phyloP scores from a whole-genome alignment of 2,888 invertebrate genomes.

The Galerucella nymphaeae region DNA sequence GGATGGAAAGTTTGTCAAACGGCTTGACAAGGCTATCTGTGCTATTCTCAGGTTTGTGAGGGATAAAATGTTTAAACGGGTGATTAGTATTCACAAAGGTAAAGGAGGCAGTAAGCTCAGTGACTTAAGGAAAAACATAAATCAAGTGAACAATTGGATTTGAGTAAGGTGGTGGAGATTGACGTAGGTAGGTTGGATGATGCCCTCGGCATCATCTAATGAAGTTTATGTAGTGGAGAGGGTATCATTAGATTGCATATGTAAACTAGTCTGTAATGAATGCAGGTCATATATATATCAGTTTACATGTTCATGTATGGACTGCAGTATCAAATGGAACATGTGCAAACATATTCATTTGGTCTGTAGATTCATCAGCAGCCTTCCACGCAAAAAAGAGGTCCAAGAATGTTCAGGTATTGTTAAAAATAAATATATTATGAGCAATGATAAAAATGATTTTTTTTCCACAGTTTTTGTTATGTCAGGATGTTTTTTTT shows the following conservation, averaged over 20 bases:
- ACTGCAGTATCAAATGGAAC: constrained; percentile 25
- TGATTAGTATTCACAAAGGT: neutral
- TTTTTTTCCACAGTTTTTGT: too few species aligned
- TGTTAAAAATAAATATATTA: too few species aligned
- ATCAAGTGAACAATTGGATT: too few species aligned
- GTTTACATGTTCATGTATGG: constrained; percentile 26
- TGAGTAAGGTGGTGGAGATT: too few species aligned
- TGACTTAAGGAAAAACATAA: too few species aligned
- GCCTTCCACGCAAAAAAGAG: too few species aligned
- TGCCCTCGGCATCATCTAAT: too few species aligned
- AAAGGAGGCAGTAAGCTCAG: too few species aligned
- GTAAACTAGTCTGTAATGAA: constrained; percentile 16
- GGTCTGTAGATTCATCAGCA: constrained; percentile 9
- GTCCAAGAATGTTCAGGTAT: too few species aligned
- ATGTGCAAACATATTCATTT: constrained; percentile 32
- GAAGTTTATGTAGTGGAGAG: neutral
- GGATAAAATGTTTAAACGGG: constrained; percentile 14
- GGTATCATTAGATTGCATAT: neutral
- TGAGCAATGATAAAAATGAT: too few species aligned
- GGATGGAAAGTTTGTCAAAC: constrained; percentile 16
- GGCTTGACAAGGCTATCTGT: constrained; percentile 27
- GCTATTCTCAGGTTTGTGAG: constrained; percentile 20
- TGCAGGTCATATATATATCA: constrained; percentile 16
- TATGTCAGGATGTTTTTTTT: too few species aligned
- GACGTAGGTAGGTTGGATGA: too few species aligned